Evolutionary conservation across 2,888 invertebrate genomes (phyloP), one percentile per base, ranked within the genome.

Genomic region (Pollenia angustigena): DNA sequence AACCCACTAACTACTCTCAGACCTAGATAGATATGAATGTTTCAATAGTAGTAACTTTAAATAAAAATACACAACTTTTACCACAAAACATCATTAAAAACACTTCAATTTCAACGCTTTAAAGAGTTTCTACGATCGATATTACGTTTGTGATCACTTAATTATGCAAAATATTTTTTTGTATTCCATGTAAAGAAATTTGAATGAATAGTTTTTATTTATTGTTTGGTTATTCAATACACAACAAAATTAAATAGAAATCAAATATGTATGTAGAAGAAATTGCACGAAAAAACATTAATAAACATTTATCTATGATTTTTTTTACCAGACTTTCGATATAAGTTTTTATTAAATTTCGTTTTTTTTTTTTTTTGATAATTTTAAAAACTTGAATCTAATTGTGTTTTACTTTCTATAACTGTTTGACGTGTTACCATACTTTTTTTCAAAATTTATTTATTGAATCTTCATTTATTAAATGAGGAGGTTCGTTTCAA

Each of bases 101-200:
- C 44, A 72, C 58, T 72, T 46, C 48, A 72, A 32, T 58, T 72
- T 58, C n/a, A 74, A 60, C 48, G n/a, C 8, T 60, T 50, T 46
- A 40, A 60, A 74, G 50, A 66, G 48, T 56, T 58, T 72, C 18
- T 23, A 10, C 10, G 14, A 14, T 10, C 23, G 11, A 11, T 3
- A 18, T 6, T 32, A 14, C 12, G 7, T 16, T 6, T 68, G 16
- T 81, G 71, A 72, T 72, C 64, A 81, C 81, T 72, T 64, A 54
- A 72, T 64, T 80, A 71, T 62, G 80, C 60, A 16, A 71, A 69
- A 58, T 58, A 40, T 40, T 71, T 71, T 18, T 64, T 18, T 16
- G 42, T 54, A 16, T 69, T 69, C 16, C 69, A 52, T 12, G 52
- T 52, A 50, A 16, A 32, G 8, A n/a, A 76, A 10, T 54, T 56